Base-by-base conservation (phyloP, 2,888 invertebrate genomes). In the Boloria euphrosyne region DNA sequence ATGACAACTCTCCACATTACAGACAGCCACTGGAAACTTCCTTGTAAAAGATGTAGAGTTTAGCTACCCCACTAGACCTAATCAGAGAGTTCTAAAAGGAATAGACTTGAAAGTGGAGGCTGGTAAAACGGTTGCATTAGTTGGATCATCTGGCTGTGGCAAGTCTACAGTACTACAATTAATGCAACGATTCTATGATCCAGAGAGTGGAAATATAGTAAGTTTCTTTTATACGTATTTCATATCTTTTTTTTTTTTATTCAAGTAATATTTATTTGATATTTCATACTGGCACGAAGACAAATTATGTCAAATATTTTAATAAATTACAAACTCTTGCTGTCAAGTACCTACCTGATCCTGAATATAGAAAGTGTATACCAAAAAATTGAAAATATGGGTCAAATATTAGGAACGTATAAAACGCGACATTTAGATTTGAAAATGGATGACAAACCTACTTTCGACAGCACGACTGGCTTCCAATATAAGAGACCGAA, bases 81-180 rank as follows among this genome's bases (percentile, higher is more conserved):
- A 95, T 72, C 93, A 94, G 31, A 93, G 93, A 58, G 94, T 98
- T 3, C 90, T 98, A 6, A 94, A 94, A 74, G 95, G 95, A 13
- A 81, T 97, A 43, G 94, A 94, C 80, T 95, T 73, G 87, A 94
- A 84, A 93, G 94, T 68, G 74, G 96, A 76, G 50, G 94, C 95
- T 38, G 96, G 96, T 0, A 94, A 95, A 75, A 96, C 96, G 31
- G 94, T 97, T 0, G 97, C 96, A 0, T 84, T 96, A 14, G 96
- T 96, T 6, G 95, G 95, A 0, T 94, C 95, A 1, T 95, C 94
- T 13, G 96, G 97, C 1, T 96, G 96, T 73, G 97, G 97, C 6
- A 97, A 97, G 80, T 96, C 96, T 0, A 97, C 97, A 0, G 94
- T 96, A 61, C 93, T 97, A 49, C 96, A 97, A 77, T 86, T 97